Evolutionary conservation across 1,140 invertebrate genomes (phyloP), one percentile per base, ranked within the genome.

Genomic region (Stegodyphus mimosarum): DNA sequence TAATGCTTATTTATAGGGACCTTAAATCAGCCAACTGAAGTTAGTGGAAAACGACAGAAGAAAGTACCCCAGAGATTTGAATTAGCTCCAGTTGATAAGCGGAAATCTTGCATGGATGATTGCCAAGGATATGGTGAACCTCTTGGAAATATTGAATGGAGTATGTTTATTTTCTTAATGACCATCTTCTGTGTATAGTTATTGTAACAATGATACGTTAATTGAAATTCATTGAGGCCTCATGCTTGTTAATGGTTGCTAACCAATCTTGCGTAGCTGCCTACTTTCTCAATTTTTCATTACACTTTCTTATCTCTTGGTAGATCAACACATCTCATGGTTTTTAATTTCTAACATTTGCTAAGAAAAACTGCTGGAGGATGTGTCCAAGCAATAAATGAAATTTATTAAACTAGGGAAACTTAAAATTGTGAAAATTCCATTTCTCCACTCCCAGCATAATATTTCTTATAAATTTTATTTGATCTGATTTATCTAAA

Each of bases 21-120:
- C 9, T 52, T 84, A 17, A 84, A 69, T 70, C 50, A 84, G 55
- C 10, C 71, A 17, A n/a, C 64, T 10, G 60, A 76, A 53, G 81
- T 84, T 6, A 75, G 63, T 67, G 81, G 81, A 7, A 84, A 84
- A 33, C n/a, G 81, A 18, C 81, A 84, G 52, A 84, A 75, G 51
- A 84, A 84, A 63, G 72, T 50, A 6, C 81, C 81, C 4, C 81
- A 84, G 51, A 52, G 81, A 60, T 75, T 84, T 60, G 81, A 75
- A 50, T 52, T 84, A n/a, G 72, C 60, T 55, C 81, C 81, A 13
- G 51, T 55, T 7, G 79, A 81, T 18, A 84, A 84, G 17, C 11
- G 71, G 10, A 84, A 84, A 51, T 75, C 72, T 11, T 52, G 10
- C 5, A 49, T 76, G 18, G 64, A 84, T n/a, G 18, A 75, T 55